Base-by-base conservation (phyloP, 1,140 invertebrate genomes). In the Meloidogyne chitwoodi region DNA sequence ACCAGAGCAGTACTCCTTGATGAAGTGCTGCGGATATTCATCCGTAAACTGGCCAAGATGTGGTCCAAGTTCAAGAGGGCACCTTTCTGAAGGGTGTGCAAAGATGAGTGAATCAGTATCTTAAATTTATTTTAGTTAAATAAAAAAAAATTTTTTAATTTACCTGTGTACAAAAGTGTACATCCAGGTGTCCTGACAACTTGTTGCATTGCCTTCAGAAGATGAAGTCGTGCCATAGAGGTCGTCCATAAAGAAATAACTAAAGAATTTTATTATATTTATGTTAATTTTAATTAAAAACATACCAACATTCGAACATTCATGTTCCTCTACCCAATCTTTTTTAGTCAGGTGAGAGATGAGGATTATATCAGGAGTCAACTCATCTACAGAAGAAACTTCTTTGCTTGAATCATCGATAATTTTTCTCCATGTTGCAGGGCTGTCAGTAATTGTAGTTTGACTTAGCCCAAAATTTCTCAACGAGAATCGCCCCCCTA, bases 191-290 rank as follows among this genome's bases (percentile, higher is more conserved):
- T 31, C 8, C 61, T 19, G 14, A 64, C 61, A 14, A 74, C 71
- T 29, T 74, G 22, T 10, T 74, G 61, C 71, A 74, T 74, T 0
- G 56, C 27, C 0, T 12, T 70, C 16, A 64, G 11, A 0, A 74
- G 8, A 8, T 44, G 27, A 6, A 74, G 1, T 1, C 71, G 64
- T 0, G 71, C 71, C 5, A 19, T n/a, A 6, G 71, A 74, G 0
- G 71, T 74, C 0, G 71, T 74, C 71, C 71, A 74, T 0, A 74
- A 19, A 2, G 71, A 74, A 0, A 74, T 29, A 1, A 74, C 38
- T 69, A 41, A 69, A 41, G 41, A 19, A 48, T 19, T 19, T 3
- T 19, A 0, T 3, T 3, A 19, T 19, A 48, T 19, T 44, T 44
- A 14, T 44, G 12, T 12, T n/a, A 11, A 68, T 26, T 31, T 24